Evolutionary conservation across 2,113 vertebrate genomes (phyloP).

Genomic region (Syngnathus scovelli): DNA sequence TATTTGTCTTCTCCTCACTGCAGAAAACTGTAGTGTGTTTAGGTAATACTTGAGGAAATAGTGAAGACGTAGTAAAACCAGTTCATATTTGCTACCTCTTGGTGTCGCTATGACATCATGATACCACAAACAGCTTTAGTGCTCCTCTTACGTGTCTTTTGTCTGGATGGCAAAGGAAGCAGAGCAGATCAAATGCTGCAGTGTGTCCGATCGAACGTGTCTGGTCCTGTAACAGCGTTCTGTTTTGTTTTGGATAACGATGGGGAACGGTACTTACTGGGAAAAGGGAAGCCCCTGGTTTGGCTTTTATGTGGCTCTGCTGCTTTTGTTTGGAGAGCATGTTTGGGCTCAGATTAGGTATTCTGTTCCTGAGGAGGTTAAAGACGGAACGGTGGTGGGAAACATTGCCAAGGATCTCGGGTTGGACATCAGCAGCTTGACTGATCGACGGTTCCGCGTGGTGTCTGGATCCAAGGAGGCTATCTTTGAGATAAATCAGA

Average conservation of each 20-base stretch:
- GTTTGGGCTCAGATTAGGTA: slow-evolving; percentile 54
- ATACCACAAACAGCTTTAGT: not conserved
- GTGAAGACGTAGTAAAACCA: not conserved
- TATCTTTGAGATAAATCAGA: slow-evolving; percentile 58
- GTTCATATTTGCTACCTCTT: not conserved
- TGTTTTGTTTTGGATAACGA: not conserved
- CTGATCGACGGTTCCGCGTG: slow-evolving; percentile 52
- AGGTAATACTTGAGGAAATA: too few relatives aligned
- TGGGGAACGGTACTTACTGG: not conserved
- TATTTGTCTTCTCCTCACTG: too few relatives aligned
- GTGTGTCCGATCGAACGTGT: not conserved
- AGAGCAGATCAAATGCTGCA: not conserved
- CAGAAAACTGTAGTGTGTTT: not conserved
- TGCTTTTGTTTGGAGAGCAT: not conserved
- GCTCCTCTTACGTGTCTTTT: not conserved
- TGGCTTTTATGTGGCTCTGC: not conserved
- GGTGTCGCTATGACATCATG: slow-evolving; percentile 7
- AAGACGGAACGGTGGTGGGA: slow-evolving; percentile 58
- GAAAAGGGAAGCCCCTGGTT: not conserved
- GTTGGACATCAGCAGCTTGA: slow-evolving; percentile 43
- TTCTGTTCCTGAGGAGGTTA: slow-evolving; percentile 56
- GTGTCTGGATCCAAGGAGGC: slow-evolving; percentile 40
- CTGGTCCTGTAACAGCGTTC: not conserved
- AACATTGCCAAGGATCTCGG: slow-evolving; percentile 68
- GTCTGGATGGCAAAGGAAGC: not conserved